Conservation (phyloP, 2,113 vertebrate species). For the Microtus ochrogaster region DNA sequence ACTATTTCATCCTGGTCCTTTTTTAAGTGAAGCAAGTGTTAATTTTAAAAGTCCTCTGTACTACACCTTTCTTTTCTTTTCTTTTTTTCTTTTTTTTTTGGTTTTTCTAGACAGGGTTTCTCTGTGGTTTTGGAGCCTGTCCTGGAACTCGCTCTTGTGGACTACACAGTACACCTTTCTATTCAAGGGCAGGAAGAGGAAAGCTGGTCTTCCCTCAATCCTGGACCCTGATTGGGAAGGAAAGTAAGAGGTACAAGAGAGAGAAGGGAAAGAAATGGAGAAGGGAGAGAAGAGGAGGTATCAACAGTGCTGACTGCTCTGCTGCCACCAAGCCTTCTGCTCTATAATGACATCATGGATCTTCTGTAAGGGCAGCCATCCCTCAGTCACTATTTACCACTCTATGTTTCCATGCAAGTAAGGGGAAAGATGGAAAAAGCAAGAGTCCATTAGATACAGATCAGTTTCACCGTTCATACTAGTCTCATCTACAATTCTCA, state of each 20-base stretch:
- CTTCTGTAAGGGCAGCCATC: neutral
- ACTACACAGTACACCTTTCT: neutral
- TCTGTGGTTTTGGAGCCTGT: too few species aligned
- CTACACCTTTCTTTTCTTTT: slow-evolving; percentile 1
- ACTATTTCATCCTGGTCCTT: neutral
- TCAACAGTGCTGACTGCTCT: neutral
- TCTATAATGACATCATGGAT: neutral
- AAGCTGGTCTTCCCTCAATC: neutral
- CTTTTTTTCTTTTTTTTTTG: too few species aligned
- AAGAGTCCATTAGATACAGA: neutral
- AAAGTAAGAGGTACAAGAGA: neutral
- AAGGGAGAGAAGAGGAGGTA: neutral
- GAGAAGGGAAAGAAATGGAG: neutral
- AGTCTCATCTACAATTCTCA: neutral
- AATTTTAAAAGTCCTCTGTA: slow-evolving; percentile 37
- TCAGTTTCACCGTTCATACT: neutral
- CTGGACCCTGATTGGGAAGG: neutral
- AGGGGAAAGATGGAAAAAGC: neutral
- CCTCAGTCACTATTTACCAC: neutral
- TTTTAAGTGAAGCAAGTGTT: neutral
- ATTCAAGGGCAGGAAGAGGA: neutral
- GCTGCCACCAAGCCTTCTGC: neutral
- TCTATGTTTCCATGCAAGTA: neutral
- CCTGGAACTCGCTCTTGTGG: too few species aligned
- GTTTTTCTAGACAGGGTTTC: too few species aligned